Conservation (phyloP, 2,888 invertebrate species). For the Zaprionus obscuricornis region DNA sequence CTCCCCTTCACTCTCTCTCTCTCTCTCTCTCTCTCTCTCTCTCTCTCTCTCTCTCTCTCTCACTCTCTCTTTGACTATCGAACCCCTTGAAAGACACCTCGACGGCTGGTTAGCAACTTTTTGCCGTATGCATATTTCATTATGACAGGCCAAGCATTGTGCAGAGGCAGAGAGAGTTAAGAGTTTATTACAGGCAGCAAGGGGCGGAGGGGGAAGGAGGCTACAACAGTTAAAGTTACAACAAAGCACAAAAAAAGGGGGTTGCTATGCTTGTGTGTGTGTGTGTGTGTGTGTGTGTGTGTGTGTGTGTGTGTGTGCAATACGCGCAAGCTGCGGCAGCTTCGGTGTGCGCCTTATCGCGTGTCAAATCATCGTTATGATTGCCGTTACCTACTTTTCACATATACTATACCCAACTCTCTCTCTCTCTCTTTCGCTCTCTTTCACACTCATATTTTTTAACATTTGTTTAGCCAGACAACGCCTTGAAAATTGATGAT, state of each 20-base stretch:
- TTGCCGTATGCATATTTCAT: conserved; percentile 70
- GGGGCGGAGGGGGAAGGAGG: background rate
- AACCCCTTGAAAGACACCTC: too few relatives aligned
- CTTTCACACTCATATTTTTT: conserved; percentile 16
- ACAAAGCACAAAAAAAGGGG: too few relatives aligned
- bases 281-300: conserved; percentile 3
- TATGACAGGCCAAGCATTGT: conserved; percentile 46
- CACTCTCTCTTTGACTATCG: conserved; percentile 1
- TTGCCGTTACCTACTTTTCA: conserved; percentile 53
- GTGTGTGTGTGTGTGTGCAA: conserved; percentile 4
- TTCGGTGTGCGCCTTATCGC: conserved; percentile 65
- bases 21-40: too few relatives aligned
- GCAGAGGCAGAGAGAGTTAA: conserved; percentile 19
- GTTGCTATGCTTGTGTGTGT: conserved; percentile 18
- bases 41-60: too few relatives aligned
- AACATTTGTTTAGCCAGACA: conserved; percentile 46
- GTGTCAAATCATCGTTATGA: conserved; percentile 81
- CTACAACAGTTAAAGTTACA: too few relatives aligned
- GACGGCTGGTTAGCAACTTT: conserved; percentile 33
- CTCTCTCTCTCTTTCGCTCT: background rate
- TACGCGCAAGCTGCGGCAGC: conserved; percentile 23
- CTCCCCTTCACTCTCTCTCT: conserved; percentile 5
- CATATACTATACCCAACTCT: too few relatives aligned
- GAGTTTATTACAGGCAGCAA: too few relatives aligned
- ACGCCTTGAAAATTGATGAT: conserved; percentile 76